A percentile compares a stretch with the other conserved stretches of the same genome.
Evolutionary conservation across 2,888 invertebrate species (phyloP).

Genomic region (Clostera curtula): DNA sequence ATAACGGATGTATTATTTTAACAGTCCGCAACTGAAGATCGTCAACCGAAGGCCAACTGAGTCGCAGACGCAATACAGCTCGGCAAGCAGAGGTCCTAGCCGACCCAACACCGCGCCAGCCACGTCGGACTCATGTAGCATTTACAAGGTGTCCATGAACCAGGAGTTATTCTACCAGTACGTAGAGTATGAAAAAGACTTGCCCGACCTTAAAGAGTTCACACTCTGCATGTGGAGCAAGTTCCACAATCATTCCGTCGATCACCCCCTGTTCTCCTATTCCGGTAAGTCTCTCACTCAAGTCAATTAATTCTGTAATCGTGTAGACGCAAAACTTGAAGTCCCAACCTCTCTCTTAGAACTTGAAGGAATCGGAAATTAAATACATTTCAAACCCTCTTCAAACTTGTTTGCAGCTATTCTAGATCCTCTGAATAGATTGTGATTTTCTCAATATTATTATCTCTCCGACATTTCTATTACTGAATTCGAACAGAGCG

Average conservation of each 20-base stretch:
- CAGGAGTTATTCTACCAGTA: slow-evolving; percentile 82
- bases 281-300: slow-evolving; percentile 85
- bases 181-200: slow-evolving; percentile 80
- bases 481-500: too few species aligned
- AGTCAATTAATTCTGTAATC: too few species aligned
- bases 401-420: too few species aligned
- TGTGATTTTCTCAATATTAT: too few species aligned
- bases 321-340: too few species aligned
- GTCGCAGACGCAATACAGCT: slow-evolving; percentile 24
- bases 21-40: slow-evolving; percentile 47
- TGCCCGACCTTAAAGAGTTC: slow-evolving; percentile 88
- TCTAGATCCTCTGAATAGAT: too few species aligned
- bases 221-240: slow-evolving; percentile 89
- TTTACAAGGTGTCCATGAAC: slow-evolving; percentile 81
- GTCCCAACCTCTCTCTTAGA: too few species aligned
- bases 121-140: slow-evolving; percentile 75
- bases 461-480: too few species aligned
- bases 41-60: slow-evolving; percentile 44
- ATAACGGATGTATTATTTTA: slow-evolving; percentile 9
- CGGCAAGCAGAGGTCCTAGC: slow-evolving; percentile 34
- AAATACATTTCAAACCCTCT: too few species aligned
- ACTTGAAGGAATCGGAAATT: too few species aligned
- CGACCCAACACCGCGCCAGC: slow-evolving; percentile 21
- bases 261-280: slow-evolving; percentile 89
- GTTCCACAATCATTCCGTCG: slow-evolving; percentile 86